phyloP scores from a whole-genome alignment of 2,797 vertebrate genomes.

The Liparis tanakae region DNA sequence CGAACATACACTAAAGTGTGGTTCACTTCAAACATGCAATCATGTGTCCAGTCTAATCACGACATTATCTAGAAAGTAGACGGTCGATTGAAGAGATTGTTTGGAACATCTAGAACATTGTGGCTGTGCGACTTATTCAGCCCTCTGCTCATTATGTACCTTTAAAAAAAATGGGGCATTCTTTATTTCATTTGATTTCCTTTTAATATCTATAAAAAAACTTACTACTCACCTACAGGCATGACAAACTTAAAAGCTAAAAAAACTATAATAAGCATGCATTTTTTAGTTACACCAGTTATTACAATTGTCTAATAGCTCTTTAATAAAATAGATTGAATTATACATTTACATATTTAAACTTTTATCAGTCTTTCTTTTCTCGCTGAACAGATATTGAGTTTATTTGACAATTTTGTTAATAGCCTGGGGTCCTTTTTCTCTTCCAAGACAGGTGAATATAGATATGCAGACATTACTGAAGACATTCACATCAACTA shows the following conservation, averaged over 20 bases:
- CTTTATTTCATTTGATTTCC: slow-evolving; percentile 36
- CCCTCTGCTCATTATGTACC: slow-evolving; percentile 40
- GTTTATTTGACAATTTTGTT: slow-evolving; percentile 41
- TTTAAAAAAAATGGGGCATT: slow-evolving; percentile 26
- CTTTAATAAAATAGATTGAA: slow-evolving; percentile 39
- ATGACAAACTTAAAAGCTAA: slow-evolving; percentile 30
- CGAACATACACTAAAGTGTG: neutral
- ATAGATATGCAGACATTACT: slow-evolving; percentile 30
- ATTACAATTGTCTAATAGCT: slow-evolving; percentile 32
- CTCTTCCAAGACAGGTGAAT: slow-evolving; percentile 21
- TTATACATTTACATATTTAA: slow-evolving; percentile 44
- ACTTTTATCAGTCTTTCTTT: slow-evolving; percentile 41
- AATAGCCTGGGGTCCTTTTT: slow-evolving; percentile 45
- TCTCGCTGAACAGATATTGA: slow-evolving; percentile 35
- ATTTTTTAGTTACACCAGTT: slow-evolving; percentile 5
- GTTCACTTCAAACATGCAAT: slow-evolving; percentile 20
- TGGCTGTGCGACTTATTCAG: slow-evolving; percentile 18
- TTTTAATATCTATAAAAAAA: slow-evolving; percentile 39
- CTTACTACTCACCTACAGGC: too few relatives aligned
- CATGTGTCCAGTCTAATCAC: slow-evolving; percentile 19
- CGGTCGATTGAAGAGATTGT: slow-evolving; percentile 15
- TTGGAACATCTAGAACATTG: slow-evolving; percentile 14
- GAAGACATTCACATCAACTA: slow-evolving; percentile 34
- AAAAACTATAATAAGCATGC: slow-evolving; percentile 19
- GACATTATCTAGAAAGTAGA: slow-evolving; percentile 22